Evolutionary conservation across 2,888 invertebrate genomes (phyloP).

Genomic region (Leptinotarsa tumamoca): DNA sequence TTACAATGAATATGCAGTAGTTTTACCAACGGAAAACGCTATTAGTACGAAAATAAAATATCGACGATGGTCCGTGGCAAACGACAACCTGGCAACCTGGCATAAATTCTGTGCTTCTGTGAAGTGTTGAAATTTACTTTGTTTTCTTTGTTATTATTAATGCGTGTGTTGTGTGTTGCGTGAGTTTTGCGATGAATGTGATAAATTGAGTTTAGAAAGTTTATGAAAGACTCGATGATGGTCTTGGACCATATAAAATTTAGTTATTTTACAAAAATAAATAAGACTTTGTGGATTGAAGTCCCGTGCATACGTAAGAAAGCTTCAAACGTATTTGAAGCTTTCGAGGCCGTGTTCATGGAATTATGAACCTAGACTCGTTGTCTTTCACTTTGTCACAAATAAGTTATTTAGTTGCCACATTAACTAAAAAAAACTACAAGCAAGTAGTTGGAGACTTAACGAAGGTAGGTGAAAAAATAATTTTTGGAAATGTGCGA

Average conservation of each 20-base stretch:
- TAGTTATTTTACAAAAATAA: slow-evolving; percentile 64
- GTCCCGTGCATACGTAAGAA: slow-evolving; percentile 83
- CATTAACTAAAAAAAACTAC: slow-evolving; percentile 95
- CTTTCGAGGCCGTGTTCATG: slow-evolving; percentile 87
- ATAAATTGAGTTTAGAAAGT: slow-evolving; percentile 61
- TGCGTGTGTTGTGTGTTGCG: slow-evolving; percentile 56
- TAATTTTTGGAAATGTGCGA: slow-evolving; percentile 27
- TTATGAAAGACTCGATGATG: slow-evolving; percentile 66
- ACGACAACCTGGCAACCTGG: no score
- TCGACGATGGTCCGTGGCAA: not conserved
- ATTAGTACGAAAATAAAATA: not conserved
- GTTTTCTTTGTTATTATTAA: slow-evolving; percentile 27
- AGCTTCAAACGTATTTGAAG: slow-evolving; percentile 95
- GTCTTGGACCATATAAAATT: slow-evolving; percentile 67
- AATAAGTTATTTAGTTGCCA: slow-evolving; percentile 96
- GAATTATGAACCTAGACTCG: slow-evolving; percentile 99
- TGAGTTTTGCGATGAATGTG: slow-evolving; percentile 56
- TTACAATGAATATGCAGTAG: no score
- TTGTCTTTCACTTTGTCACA: slow-evolving; percentile 98
- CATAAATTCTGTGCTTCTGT: no score
- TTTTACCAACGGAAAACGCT: no score
- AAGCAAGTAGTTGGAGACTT: slow-evolving; percentile 91
- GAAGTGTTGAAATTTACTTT: slow-evolving; percentile 4
- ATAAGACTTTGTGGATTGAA: slow-evolving; percentile 68
- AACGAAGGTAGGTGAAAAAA: slow-evolving; percentile 80